Evolutionary conservation across 2,888 invertebrate species (phyloP).

Genomic region (Camponotus fellah): DNA sequence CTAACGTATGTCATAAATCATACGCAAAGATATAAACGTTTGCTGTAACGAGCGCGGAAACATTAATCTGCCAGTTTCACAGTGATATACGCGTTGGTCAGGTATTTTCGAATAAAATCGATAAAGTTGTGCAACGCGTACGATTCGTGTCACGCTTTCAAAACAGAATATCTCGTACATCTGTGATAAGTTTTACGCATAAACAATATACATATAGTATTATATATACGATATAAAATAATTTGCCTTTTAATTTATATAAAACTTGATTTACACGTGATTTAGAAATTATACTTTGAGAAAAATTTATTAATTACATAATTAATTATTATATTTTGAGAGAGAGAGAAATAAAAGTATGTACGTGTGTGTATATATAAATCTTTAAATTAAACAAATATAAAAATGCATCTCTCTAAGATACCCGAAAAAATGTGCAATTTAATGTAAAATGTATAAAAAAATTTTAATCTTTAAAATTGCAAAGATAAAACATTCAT

Average conservation of each 20-base stretch:
- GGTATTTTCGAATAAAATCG: constrained; percentile 57
- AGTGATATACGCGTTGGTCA: constrained; percentile 48
- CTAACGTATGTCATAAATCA: constrained; percentile 54
- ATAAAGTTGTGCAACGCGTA: constrained; percentile 28
- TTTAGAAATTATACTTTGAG: neutral
- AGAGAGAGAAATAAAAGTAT: neutral
- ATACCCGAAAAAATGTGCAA: neutral
- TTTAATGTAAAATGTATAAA: neutral
- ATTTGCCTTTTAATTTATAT: neutral
- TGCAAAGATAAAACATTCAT: neutral
- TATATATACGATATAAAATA: neutral
- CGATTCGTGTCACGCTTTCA: constrained; percentile 34
- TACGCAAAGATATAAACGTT: constrained; percentile 57
- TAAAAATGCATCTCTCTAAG: neutral
- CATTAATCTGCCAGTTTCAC: constrained; percentile 58
- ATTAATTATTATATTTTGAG: neutral
- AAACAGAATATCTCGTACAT: constrained; percentile 15
- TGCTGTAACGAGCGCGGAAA: constrained; percentile 51
- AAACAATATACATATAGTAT: neutral
- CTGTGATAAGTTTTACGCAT: neutral
- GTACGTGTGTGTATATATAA: neutral
- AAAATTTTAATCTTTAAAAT: neutral
- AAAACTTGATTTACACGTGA: neutral
- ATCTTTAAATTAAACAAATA: neutral
- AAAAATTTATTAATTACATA: too few relatives aligned